Evolutionary conservation across 2,888 invertebrate genomes (phyloP), one percentile per base, ranked within the genome.

Genomic region (Sesamia inferens): DNA sequence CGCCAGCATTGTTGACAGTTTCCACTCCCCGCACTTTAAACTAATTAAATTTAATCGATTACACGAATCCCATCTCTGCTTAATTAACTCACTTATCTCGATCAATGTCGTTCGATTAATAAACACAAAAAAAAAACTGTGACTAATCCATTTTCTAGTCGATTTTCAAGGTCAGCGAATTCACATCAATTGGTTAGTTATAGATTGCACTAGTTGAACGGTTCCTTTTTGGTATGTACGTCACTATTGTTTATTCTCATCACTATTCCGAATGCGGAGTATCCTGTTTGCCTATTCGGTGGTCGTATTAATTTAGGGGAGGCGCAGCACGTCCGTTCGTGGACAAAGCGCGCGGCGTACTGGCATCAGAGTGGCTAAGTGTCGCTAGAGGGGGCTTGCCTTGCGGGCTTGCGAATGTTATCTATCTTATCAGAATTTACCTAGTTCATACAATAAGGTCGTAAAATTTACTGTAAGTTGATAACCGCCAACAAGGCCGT

Each of bases 1-100:
- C 47, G 97, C 97, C 91, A 97, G 96, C 97, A 98, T 97, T 79
- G 79, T 81, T 63, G 54, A 70, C 68, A 63, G 76, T 75, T 76
- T 64, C 47, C 78, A 84, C 75, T 79, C 78, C 42, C 42, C 81
- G 66, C 86, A 82, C 78, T 75, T 74, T 39, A 55, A 22, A 74
- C 47, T 59, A 24, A 67, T 71, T 64, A 74, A 74, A 58, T 69
- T 64, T 57, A 78, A 81, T 80, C 75, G 62, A 79, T 83, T 80
- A 81, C 61, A 82, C 71, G 69, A 76, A 79, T 79, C 74, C 80
- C 87, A 87, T 87, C 70, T 79, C 81, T 78, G 82, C 71, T 76
- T 62, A 83, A 76, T 83, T 81, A 81, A 79, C 71, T 74, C 78
- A 81, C 78, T 69, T 78, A 76, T 84, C 78, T 83, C 68, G 77